Base-by-base conservation (phyloP, 2,888 invertebrate genomes). In the Spisula solida region DNA sequence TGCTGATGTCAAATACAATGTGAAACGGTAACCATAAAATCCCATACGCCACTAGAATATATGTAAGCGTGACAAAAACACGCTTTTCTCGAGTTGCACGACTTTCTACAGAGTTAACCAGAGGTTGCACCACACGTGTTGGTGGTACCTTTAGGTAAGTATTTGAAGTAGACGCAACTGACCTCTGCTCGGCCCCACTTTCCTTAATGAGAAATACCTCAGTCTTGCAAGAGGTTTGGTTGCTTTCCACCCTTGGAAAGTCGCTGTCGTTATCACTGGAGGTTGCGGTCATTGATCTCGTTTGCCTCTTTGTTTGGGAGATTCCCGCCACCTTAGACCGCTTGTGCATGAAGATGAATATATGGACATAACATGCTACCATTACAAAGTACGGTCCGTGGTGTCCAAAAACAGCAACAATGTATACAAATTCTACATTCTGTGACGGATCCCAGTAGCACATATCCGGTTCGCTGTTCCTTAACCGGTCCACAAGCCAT, bases 371-470 rank as follows among this genome's bases (percentile, higher is more conserved):
- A 88, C 94, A 95, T 85, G 94, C 91, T 25, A 96, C 75, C 51
- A 96, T 93, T 66, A 95, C 60, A 20, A 91, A 34, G 81, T 93
- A 95, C 0, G 96, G 94, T 20, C 94, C 93, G 88, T 96, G 96
- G 86, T 96, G 96, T 12, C 96, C 96, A 16, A 96, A 78, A 6
- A 91, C 86, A n/a, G 95, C 96, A 14, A 96, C 92, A 25, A 96
- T 92, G 41, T 95, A 90, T 20, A 96, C 96, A 82, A 95, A 96
- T 82, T 94, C 94, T 14, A 86, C 89, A 93, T 96, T 96, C n/a
- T 93, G 81, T 1, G 95, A 94, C 1, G 96, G 96, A 79, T 96
- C 95, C 95, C 95, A 96, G 81, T 93, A 94, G 83, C 96, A 96
- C 70, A 88, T 86, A 5, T 92, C 91, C 8, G 93, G 91, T 29